phyloP scores from a whole-genome alignment of 2,797 vertebrate species.

The Hipposideros larvatus region DNA sequence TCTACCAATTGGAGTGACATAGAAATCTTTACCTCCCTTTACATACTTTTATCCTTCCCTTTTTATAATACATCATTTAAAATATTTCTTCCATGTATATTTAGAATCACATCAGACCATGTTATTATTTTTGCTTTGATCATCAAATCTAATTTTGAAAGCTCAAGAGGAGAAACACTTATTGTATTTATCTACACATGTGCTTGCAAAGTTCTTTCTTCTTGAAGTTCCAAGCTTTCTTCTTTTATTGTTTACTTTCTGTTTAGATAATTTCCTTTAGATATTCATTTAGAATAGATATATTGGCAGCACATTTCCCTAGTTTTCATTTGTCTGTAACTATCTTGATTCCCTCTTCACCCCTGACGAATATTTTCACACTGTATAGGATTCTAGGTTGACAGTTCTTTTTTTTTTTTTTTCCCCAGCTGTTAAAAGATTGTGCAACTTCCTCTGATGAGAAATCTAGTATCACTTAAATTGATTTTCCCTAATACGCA shows the following conservation, averaged over 20 bases:
- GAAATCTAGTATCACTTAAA: background rate
- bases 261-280: background rate
- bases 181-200: background rate
- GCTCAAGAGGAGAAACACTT: background rate
- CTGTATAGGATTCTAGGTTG: background rate
- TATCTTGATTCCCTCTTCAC: too few relatives aligned
- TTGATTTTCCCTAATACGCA: background rate
- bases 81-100: background rate
- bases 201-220: background rate
- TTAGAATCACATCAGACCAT: background rate
- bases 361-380: background rate
- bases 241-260: background rate
- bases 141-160: too few relatives aligned
- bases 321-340: background rate
- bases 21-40: background rate
- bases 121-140: background rate
- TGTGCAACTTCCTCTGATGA: background rate
- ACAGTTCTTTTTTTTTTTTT: background rate
- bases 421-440: background rate
- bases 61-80: background rate
- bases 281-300: background rate
- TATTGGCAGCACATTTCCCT: background rate
- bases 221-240: background rate
- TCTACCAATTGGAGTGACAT: background rate
- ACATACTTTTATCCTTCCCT: background rate